Base-by-base conservation (phyloP, 2,797 vertebrate species). In the Hylomyscus alleni region DNA sequence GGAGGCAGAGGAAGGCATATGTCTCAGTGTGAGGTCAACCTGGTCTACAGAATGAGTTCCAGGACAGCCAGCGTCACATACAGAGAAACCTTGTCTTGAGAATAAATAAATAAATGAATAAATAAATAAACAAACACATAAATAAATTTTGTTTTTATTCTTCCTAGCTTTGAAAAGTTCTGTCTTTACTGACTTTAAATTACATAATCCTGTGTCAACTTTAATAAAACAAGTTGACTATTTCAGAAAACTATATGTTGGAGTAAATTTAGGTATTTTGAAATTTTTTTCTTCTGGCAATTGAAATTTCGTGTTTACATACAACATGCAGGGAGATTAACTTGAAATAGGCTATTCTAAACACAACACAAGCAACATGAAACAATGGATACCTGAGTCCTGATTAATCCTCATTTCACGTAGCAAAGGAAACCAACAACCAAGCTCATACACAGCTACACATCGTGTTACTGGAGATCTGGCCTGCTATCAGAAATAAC, bases 331-430 rank as follows among this genome's bases (percentile, higher is more conserved):
- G 86, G 60, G 77, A 94, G 87, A 90, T 89, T 91, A 97, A 95
- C 89, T 97, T 97, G 93, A 97, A 95, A 85, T 17, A 91, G 78
- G 80, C 58, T 93, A 72, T 84, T 95, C 77, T 97, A 92, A 91
- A 83, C 91, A 95, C 93, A 95, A 88, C 87, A 94, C 60, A 90
- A 90, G 81, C 88, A 90, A 93, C 47, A 78, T 85, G 94, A 95
- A 89, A 89, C 94, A 94, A 92, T 77, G 95, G 95, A 80, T 89
- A 94, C 76, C 96, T 69, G 80, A 97, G 62, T 90, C 86, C 95
- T 7, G n/a, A 89, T 94, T 97, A 97, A 91, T 94, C 85, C 85
- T 94, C 91, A 93, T 90, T 92, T 93, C 90, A 90, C 80, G 50
- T 94, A 90, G 88, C 81, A 94, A 76, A 80, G 78, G 77, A 96